These are phyloP conservation scores for Myotis yumanensis DNA, from an alignment of 2,113 vertebrate genomes.

Conservation along the genomic window DNA sequence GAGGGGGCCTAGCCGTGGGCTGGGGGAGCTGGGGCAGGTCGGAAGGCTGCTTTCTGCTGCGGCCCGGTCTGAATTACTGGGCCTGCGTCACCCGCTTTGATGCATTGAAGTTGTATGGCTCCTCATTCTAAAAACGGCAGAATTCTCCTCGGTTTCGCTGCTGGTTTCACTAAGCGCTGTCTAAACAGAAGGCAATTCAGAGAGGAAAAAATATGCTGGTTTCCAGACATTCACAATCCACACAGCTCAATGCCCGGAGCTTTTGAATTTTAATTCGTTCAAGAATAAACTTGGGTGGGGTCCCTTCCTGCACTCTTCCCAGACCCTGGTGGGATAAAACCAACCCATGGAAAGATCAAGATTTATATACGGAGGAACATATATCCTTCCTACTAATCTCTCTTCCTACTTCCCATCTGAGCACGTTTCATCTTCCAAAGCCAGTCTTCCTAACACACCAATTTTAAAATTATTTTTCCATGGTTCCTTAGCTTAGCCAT, in stretches of 20 bases:
- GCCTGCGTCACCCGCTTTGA: background rate
- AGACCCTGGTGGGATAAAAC: background rate
- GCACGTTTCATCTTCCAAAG: background rate
- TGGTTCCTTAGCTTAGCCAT: conserved; percentile 29
- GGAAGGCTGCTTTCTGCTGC: background rate
- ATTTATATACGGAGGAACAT: background rate
- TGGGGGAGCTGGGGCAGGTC: background rate
- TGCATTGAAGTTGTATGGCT: background rate
- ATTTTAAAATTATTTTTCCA: background rate
- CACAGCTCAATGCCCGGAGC: background rate
- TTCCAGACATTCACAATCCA: background rate
- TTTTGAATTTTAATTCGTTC: background rate
- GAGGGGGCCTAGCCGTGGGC: background rate
- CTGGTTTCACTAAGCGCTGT: conserved; percentile 18
- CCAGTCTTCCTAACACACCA: background rate
- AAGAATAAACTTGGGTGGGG: background rate
- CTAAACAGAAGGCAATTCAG: conserved; percentile 44
- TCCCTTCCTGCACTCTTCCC: background rate
- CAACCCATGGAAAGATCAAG: background rate
- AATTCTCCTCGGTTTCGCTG: background rate
- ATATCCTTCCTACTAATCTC: background rate
- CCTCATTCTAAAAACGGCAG: conserved; percentile 16
- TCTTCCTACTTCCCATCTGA: background rate
- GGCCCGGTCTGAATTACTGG: background rate
- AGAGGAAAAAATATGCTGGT: background rate